phyloP scores from a whole-genome alignment of 2,797 vertebrate species.

The Emydoidea blandingii region DNA sequence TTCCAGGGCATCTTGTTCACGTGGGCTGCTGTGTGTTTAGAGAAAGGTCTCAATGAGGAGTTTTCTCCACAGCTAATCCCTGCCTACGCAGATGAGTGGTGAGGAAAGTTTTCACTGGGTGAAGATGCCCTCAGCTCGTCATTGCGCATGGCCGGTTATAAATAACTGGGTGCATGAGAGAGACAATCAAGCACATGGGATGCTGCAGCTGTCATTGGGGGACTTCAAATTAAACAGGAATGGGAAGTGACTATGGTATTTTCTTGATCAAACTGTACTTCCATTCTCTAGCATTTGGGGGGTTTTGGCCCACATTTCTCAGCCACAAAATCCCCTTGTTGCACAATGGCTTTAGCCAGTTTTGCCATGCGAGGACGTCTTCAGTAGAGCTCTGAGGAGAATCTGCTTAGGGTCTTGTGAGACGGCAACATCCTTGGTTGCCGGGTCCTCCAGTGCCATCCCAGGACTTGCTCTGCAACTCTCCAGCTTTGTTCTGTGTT shows the following conservation, averaged over 20 bases:
- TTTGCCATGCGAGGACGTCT: neutral
- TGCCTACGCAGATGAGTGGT: neutral
- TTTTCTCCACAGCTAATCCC: neutral
- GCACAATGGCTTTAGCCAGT: neutral
- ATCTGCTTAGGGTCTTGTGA: neutral
- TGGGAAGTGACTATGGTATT: neutral
- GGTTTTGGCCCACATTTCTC: neutral
- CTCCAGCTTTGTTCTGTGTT: neutral
- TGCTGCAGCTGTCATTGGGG: neutral
- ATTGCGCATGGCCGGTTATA: neutral
- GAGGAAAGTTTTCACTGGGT: neutral
- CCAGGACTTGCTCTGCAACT: neutral
- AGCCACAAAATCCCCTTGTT: neutral
- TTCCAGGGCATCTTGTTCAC: neutral
- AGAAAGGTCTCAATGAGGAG: neutral
- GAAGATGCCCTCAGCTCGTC: neutral
- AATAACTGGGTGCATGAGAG: neutral
- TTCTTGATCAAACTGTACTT: neutral
- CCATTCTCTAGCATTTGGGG: neutral
- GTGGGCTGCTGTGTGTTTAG: neutral
- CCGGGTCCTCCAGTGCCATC: neutral
- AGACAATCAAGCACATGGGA: neutral
- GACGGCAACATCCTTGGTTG: neutral
- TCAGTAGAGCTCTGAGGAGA: neutral
- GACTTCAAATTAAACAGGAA: neutral